These are phyloP conservation scores for Campylomormyrus numenius DNA, from an alignment of 2,113 vertebrate genomes.

Conservation along the genomic window DNA sequence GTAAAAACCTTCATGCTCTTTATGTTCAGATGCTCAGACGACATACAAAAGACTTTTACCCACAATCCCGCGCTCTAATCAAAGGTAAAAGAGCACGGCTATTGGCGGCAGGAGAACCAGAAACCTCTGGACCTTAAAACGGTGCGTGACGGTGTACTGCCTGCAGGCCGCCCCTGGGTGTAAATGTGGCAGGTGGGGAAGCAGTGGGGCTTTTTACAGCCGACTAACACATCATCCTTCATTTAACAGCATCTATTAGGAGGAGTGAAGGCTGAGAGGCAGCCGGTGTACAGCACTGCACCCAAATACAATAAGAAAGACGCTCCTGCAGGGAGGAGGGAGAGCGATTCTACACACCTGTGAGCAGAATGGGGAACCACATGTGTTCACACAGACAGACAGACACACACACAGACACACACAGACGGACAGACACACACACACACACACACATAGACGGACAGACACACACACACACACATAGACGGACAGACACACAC, in stretches of 20 bases:
- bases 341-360: background rate
- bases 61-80: background rate
- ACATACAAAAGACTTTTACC: background rate
- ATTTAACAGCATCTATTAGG: background rate
- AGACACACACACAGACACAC: accelerated
- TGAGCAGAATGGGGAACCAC: background rate
- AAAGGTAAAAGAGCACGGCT: background rate
- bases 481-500: too few species aligned
- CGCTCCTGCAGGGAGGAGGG: background rate
- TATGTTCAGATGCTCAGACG: background rate
- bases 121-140: background rate
- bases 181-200: background rate
- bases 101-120: background rate
- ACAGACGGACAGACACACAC: too few species aligned
- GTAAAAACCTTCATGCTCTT: background rate
- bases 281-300: background rate
- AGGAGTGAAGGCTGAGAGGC: background rate
- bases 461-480: too few species aligned
- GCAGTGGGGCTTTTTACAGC: background rate
- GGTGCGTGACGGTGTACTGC: background rate
- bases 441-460: background rate
- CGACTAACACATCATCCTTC: background rate
- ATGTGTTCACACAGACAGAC: background rate
- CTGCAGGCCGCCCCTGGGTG: background rate
- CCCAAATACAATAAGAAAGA: background rate